Base-by-base conservation (phyloP, 2,888 invertebrate species). In the Caradrina kadenii region DNA sequence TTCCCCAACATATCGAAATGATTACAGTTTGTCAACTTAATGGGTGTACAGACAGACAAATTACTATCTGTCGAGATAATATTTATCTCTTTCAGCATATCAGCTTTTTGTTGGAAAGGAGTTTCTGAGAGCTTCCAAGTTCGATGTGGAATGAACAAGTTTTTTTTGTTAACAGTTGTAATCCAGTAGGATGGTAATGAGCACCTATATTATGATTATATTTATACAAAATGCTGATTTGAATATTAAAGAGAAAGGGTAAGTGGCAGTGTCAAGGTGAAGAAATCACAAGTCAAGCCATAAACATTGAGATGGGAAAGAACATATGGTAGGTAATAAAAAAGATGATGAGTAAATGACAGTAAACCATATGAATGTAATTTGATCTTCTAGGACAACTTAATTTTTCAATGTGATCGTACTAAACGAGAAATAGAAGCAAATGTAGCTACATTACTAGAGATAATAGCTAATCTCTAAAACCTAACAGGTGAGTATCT, bases 1-100 rank as follows among this genome's bases (percentile, higher is more conserved):
- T 69, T 49, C 45, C 74, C 53, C 49, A 62, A 60, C 52, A 67
- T 73, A 48, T 56, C 64, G 52, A 70, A 68, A 63, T 70, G 66
- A 76, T 69, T 56, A 69, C 63, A 56, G 60, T 61, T 64, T 68
- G 62, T 81, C 65, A 74, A 78, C 22, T 65, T 74, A 77, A 82
- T 80, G 63, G 72, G 53, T 55, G 56, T 55, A 70, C 68, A 62
- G 72, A 79, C 79, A 69, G 73, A 81, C 77, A 77, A 82, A 82
- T 81, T 80, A 67, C 76, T 52, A 35, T 63, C 62, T 77, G 78
- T 68, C 68, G 53, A 39, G 56, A 69, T 68, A 53, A 79, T 66
- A 70, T 68, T 76, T 73, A 77, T 73, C 58, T 73, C 8, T 6
- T 13, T 42, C 62, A 22, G 65, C 63, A 69, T 66, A 63, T 72